Base-by-base conservation (phyloP, 2,888 invertebrate species). In the Pachymerium ferrugineum region DNA sequence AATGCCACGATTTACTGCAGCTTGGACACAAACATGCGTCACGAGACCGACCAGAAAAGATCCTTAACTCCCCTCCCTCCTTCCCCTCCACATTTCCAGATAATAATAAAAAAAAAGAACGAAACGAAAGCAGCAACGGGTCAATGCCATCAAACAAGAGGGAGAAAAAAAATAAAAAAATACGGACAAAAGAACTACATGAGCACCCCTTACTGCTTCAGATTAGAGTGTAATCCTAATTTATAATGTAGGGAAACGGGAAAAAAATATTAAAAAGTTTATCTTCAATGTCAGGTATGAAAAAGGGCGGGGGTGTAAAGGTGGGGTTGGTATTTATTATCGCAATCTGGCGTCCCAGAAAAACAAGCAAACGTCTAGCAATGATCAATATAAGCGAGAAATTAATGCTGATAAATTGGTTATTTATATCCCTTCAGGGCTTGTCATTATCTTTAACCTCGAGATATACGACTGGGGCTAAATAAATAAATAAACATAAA, bases 341-440 rank as follows among this genome's bases (percentile, higher is more conserved):
- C 47, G 19, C 47, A 47, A 47, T 47, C 47, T 16, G 6, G 47
- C 19, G 47, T 47, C 14, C 6, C 22, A 16, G 8, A 47, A 47
- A 47, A 47, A 47, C 10, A 47, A 16, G 47, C 47, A 8, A 47
- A 38, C 12, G n/a, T n/a, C 38, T n/a, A n/a, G 38, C 38, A 38
- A 47, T 47, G 47, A 3, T 47, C 47, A 47, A 47, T 47, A 47
- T 3, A 47, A 14, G 19, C 4, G 16, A 47, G 47, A 47, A 47
- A 47, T 47, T 47, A 47, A 47, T 47, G 47, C 47, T 47, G 47
- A 47, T 47, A 47, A 47, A 47, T 47, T 16, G 47, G 47, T 47
- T 47, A 47, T 47, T 47, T 47, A 47, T 47, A 47, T 47, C 47
- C 47, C 47, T 47, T 47, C 47, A 47, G 4, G 22, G 47, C 47